Base-by-base conservation (phyloP, 92 coral and sea anemone species). In the Actinostola sp. region DNA sequence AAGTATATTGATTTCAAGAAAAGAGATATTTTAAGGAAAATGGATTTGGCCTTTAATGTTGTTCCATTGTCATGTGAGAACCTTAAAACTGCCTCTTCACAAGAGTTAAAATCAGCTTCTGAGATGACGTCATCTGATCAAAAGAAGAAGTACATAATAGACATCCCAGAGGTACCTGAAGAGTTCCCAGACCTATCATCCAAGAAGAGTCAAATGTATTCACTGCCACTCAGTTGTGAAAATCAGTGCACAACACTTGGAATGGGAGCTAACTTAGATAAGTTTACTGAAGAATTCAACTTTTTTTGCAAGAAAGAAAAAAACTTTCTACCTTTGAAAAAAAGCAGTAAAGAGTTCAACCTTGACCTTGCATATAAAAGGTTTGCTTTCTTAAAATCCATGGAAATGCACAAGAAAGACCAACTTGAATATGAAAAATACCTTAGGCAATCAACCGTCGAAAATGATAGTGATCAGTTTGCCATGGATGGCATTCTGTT, bases 221-320 rank as follows among this genome's bases (percentile, higher is more conserved):
- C 75, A 28, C 35, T 73, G 59, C 79, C 79, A 0, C 43, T 73
- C 21, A 73, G 79, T 48, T 50, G 42, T 44, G 79, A 73, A 61
- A 73, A 73, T 53, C 69, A 73, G 52, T 73, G 79, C 26, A 73
- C 61, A 62, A 73, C 79, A 15, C 79, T 73, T 39, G 79, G 79
- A 16, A 25, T 73, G 38, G 80, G 44, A 38, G 57, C 70, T 17
- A 73, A 73, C 35, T 28, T 73, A 21, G 61, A 73, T 12, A 43
- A 28, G 35, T 73, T 73, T 44, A 62, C 61, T 17, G 71, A 73
- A 39, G 80, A 73, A 62, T 73, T 73, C 33, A 49, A 62, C 9
- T 71, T 71, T 35, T 28, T 7, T 17, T 55, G 53, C 19, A 3
- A 55, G 21, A 45, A 57, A 36, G 36, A 71, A 45, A 57, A 52